Evolutionary conservation across 2,797 vertebrate genomes (phyloP).

Genomic region (Mormyrus hasselquistii): DNA sequence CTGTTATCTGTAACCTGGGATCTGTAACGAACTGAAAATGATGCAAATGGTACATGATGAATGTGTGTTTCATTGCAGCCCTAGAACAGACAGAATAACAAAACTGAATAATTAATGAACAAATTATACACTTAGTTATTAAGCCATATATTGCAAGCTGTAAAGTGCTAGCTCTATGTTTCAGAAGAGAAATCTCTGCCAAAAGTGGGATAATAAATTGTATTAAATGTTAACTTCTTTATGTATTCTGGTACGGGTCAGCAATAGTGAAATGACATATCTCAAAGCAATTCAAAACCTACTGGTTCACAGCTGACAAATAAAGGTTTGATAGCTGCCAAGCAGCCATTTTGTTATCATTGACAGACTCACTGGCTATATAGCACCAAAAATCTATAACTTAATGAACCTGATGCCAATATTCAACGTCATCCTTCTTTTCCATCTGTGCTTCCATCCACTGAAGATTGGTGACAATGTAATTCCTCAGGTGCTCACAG

Average conservation of each 20-base stretch:
- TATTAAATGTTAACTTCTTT: background rate
- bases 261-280: background rate
- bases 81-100: background rate
- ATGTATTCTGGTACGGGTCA: background rate
- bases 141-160: background rate
- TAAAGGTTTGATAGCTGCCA: background rate
- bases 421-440: conserved; percentile 48
- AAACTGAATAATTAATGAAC: background rate
- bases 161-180: background rate
- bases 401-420: conserved; percentile 84
- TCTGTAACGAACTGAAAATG: background rate
- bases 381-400: background rate
- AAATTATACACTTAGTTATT: background rate
- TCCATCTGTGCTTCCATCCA: conserved; percentile 78
- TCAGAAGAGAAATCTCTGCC: background rate
- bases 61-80: background rate
- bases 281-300: background rate
- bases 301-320: background rate
- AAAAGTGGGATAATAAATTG: background rate
- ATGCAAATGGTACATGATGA: background rate
- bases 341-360: background rate
- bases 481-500: conserved; percentile 74
- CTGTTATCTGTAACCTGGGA: background rate
- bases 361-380: background rate
- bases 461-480: conserved; percentile 71